Evolutionary conservation across 1,140 invertebrate genomes (phyloP).

Genomic region (Drosophila punjabiensis): DNA sequence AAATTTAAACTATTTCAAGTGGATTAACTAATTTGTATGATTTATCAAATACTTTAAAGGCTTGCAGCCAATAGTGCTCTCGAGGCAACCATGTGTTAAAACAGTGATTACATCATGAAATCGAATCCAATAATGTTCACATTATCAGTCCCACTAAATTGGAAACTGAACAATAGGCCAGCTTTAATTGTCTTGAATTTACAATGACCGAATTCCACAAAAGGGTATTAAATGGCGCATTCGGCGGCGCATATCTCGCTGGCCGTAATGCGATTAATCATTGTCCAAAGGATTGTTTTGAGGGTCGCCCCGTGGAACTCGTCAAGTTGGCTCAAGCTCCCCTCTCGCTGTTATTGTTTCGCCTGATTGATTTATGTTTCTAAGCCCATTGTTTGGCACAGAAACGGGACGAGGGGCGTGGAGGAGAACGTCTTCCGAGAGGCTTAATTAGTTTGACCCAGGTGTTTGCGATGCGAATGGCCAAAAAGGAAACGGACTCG

Average conservation of each 20-base stretch:
- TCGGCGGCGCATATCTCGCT: slow-evolving; percentile 31
- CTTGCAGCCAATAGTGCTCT: not conserved
- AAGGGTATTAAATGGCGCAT: slow-evolving; percentile 63
- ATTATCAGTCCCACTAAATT: not conserved
- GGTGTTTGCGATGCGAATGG: slow-evolving; percentile 48
- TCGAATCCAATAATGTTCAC: not conserved
- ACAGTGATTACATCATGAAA: no score
- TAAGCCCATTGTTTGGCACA: slow-evolving; percentile 66
- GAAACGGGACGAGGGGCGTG: slow-evolving; percentile 1
- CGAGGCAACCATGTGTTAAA: not conserved
- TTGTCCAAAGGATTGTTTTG: slow-evolving; percentile 64
- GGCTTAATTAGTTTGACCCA: slow-evolving; percentile 81
- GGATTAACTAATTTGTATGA: not conserved
- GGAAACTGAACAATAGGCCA: no score
- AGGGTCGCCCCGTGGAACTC: slow-evolving; percentile 62
- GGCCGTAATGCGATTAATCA: slow-evolving; percentile 72
- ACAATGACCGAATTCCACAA: slow-evolving; percentile 10
- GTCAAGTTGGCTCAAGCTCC: slow-evolving; percentile 65
- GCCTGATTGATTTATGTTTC: slow-evolving; percentile 79
- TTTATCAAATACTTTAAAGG: not conserved
- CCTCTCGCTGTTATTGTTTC: slow-evolving; percentile 57
- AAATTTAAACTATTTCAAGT: not conserved
- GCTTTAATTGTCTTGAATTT: slow-evolving; percentile 14
- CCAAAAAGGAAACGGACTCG: slow-evolving; percentile 44
- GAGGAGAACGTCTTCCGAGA: slow-evolving; percentile 19